phyloP scores from a whole-genome alignment of 2,888 invertebrate genomes.

The Drosophila incognita region DNA sequence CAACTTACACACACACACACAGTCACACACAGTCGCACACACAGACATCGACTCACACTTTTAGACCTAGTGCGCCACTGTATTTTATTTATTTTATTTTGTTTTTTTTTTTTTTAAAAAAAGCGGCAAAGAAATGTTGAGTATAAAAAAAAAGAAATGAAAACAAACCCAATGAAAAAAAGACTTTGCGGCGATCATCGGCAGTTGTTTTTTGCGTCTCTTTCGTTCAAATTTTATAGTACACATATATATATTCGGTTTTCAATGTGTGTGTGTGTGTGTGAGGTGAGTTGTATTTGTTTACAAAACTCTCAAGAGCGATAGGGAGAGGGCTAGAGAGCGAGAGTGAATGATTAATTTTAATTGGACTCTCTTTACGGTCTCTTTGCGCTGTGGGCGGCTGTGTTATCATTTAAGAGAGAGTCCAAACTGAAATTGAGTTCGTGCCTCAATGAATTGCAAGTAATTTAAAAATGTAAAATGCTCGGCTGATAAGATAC shows the following conservation, averaged over 20 bases:
- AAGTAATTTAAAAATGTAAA: conserved; percentile 25
- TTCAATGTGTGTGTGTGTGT: conserved; percentile 5
- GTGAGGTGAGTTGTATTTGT: conserved; percentile 25
- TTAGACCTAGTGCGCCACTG: conserved; percentile 50
- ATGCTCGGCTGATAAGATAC: conserved; percentile 19
- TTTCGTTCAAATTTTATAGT: conserved; percentile 32
- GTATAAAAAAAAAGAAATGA: conserved; percentile 21
- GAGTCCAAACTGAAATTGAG: conserved; percentile 20
- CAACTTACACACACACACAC: conserved; percentile 4
- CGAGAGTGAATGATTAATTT: background rate
- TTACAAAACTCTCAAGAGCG: conserved; percentile 25
- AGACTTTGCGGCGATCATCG: conserved; percentile 51
- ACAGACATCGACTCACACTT: background rate
- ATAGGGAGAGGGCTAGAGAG: background rate
- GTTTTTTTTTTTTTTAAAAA: background rate
- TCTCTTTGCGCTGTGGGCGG: background rate
- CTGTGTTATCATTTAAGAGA: conserved; percentile 49
- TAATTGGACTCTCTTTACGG: conserved; percentile 7
- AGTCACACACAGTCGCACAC: background rate
- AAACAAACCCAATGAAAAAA: conserved; percentile 40
- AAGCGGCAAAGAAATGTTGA: conserved; percentile 40
- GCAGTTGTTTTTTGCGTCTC: conserved; percentile 42
- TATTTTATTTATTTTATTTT: background rate
- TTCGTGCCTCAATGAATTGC: conserved; percentile 3
- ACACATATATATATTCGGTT: conserved; percentile 7